Conservation (phyloP, 35 echinoderm and acorn worm species). For the Ophioderma brevispina region DNA sequence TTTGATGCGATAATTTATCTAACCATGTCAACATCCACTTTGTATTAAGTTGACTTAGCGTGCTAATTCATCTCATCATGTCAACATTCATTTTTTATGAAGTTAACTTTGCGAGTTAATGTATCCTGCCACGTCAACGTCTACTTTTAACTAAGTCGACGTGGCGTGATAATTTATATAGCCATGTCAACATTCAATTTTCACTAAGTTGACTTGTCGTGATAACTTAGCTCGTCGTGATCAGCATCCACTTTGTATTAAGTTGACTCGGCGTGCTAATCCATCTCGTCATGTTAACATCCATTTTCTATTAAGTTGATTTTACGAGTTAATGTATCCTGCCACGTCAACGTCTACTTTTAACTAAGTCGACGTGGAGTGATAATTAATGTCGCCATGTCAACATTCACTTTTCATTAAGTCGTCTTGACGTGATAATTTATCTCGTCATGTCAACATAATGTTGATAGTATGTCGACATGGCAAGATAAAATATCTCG, state of each 20-base stretch:
- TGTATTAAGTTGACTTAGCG: neutral
- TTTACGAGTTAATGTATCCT: neutral
- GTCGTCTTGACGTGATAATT: too few relatives aligned
- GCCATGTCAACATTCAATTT: neutral
- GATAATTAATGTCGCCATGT: neutral
- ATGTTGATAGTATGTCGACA: too few relatives aligned
- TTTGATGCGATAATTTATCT: neutral
- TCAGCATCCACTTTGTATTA: neutral
- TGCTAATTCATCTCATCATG: neutral
- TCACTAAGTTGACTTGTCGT: neutral
- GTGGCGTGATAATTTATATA: neutral
- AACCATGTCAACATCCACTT: neutral
- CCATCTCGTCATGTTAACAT: too few relatives aligned
- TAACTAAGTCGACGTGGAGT: neutral
- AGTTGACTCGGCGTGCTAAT: too few relatives aligned
- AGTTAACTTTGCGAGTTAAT: constrained; percentile 1
- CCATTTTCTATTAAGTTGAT: neutral
- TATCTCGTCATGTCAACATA: too few relatives aligned
- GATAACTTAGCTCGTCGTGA: neutral
- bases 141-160: neutral
- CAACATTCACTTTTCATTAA: neutral
- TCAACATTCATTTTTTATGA: neutral
- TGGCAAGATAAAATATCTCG: too few relatives aligned
- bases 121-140: neutral
- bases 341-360: neutral